Evolutionary conservation across 2,888 invertebrate species (phyloP), one percentile per base, ranked within the genome.

Genomic region (Zhuqinia jingwanae): DNA sequence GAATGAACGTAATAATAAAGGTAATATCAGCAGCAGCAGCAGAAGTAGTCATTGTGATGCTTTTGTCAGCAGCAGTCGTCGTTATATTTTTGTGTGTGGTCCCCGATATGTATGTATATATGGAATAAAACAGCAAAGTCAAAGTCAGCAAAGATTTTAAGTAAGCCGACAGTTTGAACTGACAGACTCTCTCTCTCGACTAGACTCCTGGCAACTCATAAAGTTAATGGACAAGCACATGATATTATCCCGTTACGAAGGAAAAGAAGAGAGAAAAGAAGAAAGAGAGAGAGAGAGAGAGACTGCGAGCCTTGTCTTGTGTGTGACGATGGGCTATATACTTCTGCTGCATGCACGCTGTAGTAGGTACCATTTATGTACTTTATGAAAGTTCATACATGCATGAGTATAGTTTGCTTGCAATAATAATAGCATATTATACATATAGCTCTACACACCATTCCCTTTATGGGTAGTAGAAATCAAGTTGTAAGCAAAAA

Each of bases 221-320:
- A 83, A 83, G 82, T 75, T 83, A 83, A 83, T 83, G 82, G 75
- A 83, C 75, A 83, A 83, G 63, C 82, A 47, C 73, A 20, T 56
- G 47, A 82, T 82, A 75, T 75, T 75, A 60, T 73, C 56, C 75
- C 25, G 73, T 60, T 76, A 56, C 8, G 36, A 22, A 25, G 25
- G 25, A 73, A 45, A 15, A 20, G 70, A 56, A 17, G 5, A 10
- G 30, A n/a, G 20, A 27, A n/a, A n/a, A n/a, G n/a, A n/a, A n/a
- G 36, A 22, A 25, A 15, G 25, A 73, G 22, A 15, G 10, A 45
- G 30, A 17, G 5, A 10, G 30, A n/a, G 20, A 27, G n/a, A n/a
- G n/a, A n/a, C n/a, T n/a, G n/a, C n/a, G 22, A 73, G 25, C 15
- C 73, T 45, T 22, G 27, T 36, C 36, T 36, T 36, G 36, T 36